Conservation (phyloP, 2,797 vertebrate genomes). For the Coreius guichenoti region DNA sequence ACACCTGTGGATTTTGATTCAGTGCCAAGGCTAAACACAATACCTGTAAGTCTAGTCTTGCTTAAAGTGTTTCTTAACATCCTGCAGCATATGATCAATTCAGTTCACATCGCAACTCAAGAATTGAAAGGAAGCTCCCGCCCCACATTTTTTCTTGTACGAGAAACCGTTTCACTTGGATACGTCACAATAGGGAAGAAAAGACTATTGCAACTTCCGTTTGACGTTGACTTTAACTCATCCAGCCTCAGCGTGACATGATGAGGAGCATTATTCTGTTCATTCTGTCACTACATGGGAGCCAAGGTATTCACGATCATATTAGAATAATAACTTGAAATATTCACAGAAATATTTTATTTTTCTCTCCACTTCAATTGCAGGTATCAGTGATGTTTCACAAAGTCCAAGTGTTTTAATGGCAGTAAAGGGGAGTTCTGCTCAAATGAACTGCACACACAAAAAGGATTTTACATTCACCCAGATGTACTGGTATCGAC, state of each 20-base stretch:
- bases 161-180: too few species aligned
- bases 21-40: neutral
- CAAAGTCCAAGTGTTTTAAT: conserved; percentile 23
- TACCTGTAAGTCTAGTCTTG: too few species aligned
- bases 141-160: too few species aligned
- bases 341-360: neutral
- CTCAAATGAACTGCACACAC: conserved; percentile 56
- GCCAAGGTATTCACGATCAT: conserved; percentile 3
- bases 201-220: too few species aligned
- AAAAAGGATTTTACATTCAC: neutral
- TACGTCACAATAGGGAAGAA: too few species aligned
- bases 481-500: conserved; percentile 56
- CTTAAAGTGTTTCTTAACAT: neutral
- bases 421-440: neutral
- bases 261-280: neutral
- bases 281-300: neutral
- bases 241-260: neutral
- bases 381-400: conserved; percentile 38
- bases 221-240: neutral
- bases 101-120: neutral
- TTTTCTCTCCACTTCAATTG: neutral
- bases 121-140: neutral
- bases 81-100: neutral
- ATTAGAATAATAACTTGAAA: neutral
- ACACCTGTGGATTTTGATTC: neutral